Conservation (phyloP, 2,797 vertebrate species). For the Liasis olivaceus region DNA sequence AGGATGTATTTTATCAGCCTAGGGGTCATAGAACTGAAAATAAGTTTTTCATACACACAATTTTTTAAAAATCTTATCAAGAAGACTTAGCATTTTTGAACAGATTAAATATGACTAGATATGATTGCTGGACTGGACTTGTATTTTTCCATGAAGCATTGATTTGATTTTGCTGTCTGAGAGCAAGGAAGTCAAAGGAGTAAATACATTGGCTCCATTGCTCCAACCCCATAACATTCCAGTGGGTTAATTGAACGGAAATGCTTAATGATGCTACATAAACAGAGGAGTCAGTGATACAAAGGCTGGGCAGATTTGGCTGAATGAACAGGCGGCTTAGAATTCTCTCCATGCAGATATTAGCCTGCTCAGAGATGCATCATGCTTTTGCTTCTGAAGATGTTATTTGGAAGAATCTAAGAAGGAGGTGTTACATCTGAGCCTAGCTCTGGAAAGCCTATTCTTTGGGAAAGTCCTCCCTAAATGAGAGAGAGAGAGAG, state of each 20-base stretch:
- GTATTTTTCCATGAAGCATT: constrained; percentile 40
- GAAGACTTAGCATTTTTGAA: constrained; percentile 58
- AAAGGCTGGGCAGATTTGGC: constrained; percentile 25
- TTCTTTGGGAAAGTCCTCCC: constrained; percentile 59
- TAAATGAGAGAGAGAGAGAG: constrained; percentile 51
- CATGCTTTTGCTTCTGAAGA: constrained; percentile 11
- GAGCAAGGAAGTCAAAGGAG: constrained; percentile 55
- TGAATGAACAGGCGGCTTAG: constrained; percentile 40
- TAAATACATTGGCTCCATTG: not conserved
- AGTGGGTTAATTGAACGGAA: constrained; percentile 29
- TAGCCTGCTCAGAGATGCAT: constrained; percentile 14
- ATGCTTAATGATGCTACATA: constrained; percentile 27
- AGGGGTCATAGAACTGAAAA: constrained; percentile 67
- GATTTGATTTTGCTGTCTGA: constrained; percentile 55
- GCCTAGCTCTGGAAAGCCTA: constrained; percentile 47
- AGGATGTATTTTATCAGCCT: constrained; percentile 58
- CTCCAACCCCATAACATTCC: constrained; percentile 45
- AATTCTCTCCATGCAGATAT: constrained; percentile 4
- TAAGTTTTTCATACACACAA: not conserved
- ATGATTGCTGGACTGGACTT: constrained; percentile 65
- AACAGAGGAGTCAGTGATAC: not conserved
- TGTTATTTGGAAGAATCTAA: constrained; percentile 41
- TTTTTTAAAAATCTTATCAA: constrained; percentile 26
- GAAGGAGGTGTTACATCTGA: not conserved
- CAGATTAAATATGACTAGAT: constrained; percentile 45